Percentiles rank a stretch among this genome's conserved stretches.
These are phyloP conservation scores for Colletes latitarsis DNA, from an alignment of 1,140 invertebrate genomes.

Conservation along the genomic window DNA sequence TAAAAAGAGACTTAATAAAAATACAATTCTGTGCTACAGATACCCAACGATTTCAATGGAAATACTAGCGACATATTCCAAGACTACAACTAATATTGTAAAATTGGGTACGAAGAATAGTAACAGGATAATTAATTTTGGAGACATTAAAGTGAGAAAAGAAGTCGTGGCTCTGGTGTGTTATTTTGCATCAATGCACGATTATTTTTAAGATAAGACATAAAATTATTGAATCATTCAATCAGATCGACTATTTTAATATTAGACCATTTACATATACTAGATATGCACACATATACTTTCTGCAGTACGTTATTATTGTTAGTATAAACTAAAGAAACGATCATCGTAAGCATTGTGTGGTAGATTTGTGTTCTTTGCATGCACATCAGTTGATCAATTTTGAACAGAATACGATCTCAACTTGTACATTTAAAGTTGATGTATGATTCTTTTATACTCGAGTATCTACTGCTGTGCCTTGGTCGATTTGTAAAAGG, in stretches of 20 bases:
- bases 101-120: constrained; percentile 32
- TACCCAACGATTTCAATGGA: constrained; percentile 50
- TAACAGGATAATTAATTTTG: constrained; percentile 40
- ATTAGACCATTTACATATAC: constrained; percentile 59
- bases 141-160: constrained; percentile 32
- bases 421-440: constrained; percentile 4
- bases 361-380: constrained; percentile 49
- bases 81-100: constrained; percentile 38
- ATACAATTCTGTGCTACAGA: constrained; percentile 47
- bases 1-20: constrained; percentile 7
- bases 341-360: constrained; percentile 53
- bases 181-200: constrained; percentile 53
- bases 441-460: constrained; percentile 34
- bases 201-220: constrained; percentile 55
- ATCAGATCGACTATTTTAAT: constrained; percentile 67
- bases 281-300: constrained; percentile 18
- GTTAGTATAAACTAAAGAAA: constrained; percentile 63
- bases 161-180: constrained; percentile 35
- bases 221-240: constrained; percentile 46
- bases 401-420: constrained; percentile 25
- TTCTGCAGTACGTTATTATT: constrained; percentile 62
- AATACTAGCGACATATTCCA: constrained; percentile 42
- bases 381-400: constrained; percentile 25
- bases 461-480: constrained; percentile 21
- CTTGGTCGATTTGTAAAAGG: constrained; percentile 38